phyloP scores from a whole-genome alignment of 2,888 invertebrate genomes.

The Chymomyza procnemis region DNA sequence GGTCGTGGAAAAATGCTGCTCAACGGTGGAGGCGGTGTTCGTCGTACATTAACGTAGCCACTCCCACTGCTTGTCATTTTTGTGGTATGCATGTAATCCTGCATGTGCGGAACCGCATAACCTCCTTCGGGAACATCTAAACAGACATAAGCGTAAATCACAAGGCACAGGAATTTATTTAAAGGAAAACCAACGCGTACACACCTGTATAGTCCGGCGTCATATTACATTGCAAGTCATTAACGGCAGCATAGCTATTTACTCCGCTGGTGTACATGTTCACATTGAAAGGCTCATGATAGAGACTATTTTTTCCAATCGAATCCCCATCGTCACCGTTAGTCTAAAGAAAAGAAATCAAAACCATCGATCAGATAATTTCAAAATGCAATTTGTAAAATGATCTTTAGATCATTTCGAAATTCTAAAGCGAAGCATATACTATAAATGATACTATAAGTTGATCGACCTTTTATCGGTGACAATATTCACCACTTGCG shows the following conservation, averaged over 20 bases:
- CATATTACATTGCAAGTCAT: slow-evolving; percentile 79
- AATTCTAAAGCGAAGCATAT: no score
- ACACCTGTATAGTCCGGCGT: slow-evolving; percentile 82
- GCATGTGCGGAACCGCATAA: slow-evolving; percentile 82
- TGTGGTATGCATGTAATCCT: slow-evolving; percentile 79
- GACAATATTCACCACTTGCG: no score
- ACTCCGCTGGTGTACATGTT: slow-evolving; percentile 79
- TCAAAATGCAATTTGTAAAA: no score
- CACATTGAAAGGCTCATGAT: slow-evolving; percentile 80
- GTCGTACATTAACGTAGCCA: slow-evolving; percentile 78
- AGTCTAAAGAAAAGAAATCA: slow-evolving; percentile 52
- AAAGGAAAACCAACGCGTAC: slow-evolving; percentile 33
- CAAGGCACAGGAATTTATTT: slow-evolving; percentile 55
- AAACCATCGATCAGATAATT: not conserved
- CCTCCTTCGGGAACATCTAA: slow-evolving; percentile 82
- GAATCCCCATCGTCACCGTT: slow-evolving; percentile 78
- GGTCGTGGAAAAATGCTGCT: slow-evolving; percentile 82
- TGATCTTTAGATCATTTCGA: no score
- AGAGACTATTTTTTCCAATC: slow-evolving; percentile 79
- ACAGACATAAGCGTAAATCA: slow-evolving; percentile 3
- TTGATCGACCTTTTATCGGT: no score
- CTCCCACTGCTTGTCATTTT: slow-evolving; percentile 72
- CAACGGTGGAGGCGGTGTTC: slow-evolving; percentile 79
- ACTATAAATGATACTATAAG: no score
- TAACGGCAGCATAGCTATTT: slow-evolving; percentile 79